Conservation (phyloP, 2,888 invertebrate genomes). For the Octonoba sinensis region DNA sequence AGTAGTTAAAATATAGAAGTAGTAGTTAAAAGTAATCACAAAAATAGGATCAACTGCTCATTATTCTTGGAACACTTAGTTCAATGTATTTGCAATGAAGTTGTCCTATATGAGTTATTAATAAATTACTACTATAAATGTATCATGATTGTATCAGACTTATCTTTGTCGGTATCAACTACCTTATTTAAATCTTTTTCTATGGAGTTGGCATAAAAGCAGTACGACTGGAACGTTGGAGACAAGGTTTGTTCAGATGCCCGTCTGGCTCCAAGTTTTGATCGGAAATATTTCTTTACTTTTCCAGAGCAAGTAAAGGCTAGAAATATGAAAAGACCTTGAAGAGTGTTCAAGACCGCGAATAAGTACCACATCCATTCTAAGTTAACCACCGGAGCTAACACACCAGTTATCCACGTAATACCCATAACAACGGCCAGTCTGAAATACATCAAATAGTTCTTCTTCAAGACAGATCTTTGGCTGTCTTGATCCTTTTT, state of each 20-base stretch:
- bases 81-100: too few relatives aligned
- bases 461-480: not conserved
- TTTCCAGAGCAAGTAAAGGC: constrained; percentile 71
- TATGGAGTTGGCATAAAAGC: constrained; percentile 39
- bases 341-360: constrained; percentile 73
- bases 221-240: constrained; percentile 54
- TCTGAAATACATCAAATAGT: constrained; percentile 70
- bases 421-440: constrained; percentile 74
- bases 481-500: constrained; percentile 3
- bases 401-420: constrained; percentile 73
- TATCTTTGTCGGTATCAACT: constrained; percentile 7
- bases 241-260: not conserved
- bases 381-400: constrained; percentile 71
- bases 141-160: constrained; percentile 32
- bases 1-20: too few relatives aligned
- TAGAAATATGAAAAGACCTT: constrained; percentile 74
- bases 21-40: too few relatives aligned
- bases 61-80: too few relatives aligned
- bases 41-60: too few relatives aligned
- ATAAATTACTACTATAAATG: constrained; percentile 2
- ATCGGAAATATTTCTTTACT: constrained; percentile 23
- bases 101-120: too few relatives aligned
- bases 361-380: constrained; percentile 73
- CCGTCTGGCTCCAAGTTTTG: constrained; percentile 1
- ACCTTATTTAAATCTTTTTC: constrained; percentile 42